Evolutionary conservation across 2,113 vertebrate genomes (phyloP).

Genomic region (Microcebus lehilahytsara): DNA sequence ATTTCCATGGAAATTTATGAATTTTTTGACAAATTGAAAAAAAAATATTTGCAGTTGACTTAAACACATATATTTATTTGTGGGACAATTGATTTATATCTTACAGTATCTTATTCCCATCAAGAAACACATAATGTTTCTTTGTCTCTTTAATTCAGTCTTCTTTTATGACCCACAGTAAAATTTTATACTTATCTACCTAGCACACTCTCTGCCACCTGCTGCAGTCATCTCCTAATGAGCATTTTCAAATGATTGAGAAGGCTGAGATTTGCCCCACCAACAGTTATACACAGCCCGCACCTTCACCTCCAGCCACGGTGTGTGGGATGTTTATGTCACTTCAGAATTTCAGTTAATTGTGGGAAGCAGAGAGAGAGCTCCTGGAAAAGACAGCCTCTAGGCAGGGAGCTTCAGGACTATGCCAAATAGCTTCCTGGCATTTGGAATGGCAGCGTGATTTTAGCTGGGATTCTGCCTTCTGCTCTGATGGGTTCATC

Average conservation of each 20-base stretch:
- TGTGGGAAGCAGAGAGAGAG: not conserved
- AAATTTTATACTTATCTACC: not conserved
- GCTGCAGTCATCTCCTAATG: not conserved
- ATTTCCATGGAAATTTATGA: not conserved
- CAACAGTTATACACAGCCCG: not conserved
- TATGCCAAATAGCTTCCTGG: not conserved
- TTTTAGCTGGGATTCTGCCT: not conserved
- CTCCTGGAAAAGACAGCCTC: not conserved
- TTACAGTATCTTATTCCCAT: not conserved
- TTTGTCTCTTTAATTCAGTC: not conserved
- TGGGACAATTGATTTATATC: not conserved
- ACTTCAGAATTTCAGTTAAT: not conserved
- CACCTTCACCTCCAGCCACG: not conserved
- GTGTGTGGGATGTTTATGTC: not conserved
- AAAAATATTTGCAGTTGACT: not conserved
- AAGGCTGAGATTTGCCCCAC: not conserved
- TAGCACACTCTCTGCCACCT: not conserved
- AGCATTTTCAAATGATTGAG: not conserved
- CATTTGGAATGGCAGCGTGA: not conserved
- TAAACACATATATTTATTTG: slow-evolving; percentile 1
- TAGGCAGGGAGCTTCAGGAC: not conserved
- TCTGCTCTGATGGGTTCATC: not conserved
- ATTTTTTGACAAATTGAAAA: not conserved
- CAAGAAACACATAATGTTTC: not conserved
- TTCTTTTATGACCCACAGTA: not conserved